These are phyloP conservation scores for Listronotus oregonensis DNA, from an alignment of 1,140 invertebrate genomes.

Conservation along the genomic window DNA sequence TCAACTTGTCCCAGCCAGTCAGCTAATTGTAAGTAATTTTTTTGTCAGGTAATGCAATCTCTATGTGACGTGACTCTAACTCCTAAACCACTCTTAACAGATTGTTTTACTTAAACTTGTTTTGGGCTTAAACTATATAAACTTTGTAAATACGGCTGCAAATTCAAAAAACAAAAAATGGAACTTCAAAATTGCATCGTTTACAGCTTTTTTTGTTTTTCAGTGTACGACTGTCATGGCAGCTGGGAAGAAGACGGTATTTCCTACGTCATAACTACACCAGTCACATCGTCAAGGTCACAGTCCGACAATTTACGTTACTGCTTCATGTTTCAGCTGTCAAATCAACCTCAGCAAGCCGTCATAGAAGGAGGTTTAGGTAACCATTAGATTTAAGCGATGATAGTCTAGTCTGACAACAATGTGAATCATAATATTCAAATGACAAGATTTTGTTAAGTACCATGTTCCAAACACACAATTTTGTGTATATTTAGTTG, in stretches of 20 bases:
- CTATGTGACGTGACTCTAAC: not conserved
- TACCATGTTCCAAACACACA: too few species aligned
- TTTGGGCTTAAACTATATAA: too few species aligned
- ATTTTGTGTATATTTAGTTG: too few species aligned
- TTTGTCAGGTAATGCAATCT: not conserved
- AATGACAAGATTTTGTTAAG: too few species aligned
- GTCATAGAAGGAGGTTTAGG: conserved; percentile 41
- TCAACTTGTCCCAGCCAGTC: conserved; percentile 60
- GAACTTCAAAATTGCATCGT: too few species aligned
- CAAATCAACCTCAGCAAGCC: conserved; percentile 40
- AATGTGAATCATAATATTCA: too few species aligned
- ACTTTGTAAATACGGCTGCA: too few species aligned
- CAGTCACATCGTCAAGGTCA: conserved; percentile 49
- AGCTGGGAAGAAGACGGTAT: conserved; percentile 70
- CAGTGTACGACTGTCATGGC: conserved; percentile 71
- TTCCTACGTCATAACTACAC: conserved; percentile 68
- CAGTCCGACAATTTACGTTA: conserved; percentile 56
- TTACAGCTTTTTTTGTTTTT: conserved; percentile 31
- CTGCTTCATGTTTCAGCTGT: conserved; percentile 61
- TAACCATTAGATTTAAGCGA: not conserved
- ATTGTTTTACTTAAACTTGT: too few species aligned
- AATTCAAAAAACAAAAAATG: too few species aligned
- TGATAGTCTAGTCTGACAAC: not conserved
- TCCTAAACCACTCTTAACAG: too few species aligned
- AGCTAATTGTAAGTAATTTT: conserved; percentile 45